Evolutionary conservation across 2,888 invertebrate genomes (phyloP).

Genomic region (Timandra comae): DNA sequence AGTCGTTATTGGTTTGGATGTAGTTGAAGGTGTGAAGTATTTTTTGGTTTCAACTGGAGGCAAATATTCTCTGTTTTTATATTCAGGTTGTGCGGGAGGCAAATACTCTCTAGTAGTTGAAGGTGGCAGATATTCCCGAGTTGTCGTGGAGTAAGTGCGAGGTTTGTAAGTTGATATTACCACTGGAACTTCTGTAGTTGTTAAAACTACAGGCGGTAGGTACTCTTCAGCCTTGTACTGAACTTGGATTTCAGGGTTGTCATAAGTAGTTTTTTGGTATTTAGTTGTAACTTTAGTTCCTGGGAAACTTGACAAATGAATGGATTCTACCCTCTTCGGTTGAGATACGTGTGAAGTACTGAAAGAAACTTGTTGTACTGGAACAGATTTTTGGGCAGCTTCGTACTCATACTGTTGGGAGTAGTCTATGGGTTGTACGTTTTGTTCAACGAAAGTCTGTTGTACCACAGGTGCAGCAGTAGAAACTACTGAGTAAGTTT

Average conservation of each 20-base stretch:
- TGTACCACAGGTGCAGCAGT: conserved; percentile 43
- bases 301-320: conserved; percentile 47
- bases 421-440: conserved; percentile 34
- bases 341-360: conserved; percentile 43
- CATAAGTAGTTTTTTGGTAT: conserved; percentile 47
- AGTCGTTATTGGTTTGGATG: conserved; percentile 38
- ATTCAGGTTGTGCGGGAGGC: conserved; percentile 24
- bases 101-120: conserved; percentile 10
- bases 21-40: conserved; percentile 37
- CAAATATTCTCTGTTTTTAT: conserved; percentile 32
- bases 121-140: conserved; percentile 36
- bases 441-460: conserved; percentile 38
- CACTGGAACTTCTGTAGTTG: conserved; percentile 34
- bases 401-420: conserved; percentile 35
- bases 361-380: conserved; percentile 35
- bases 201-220: conserved; percentile 52
- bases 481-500: conserved; percentile 40
- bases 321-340: conserved; percentile 47
- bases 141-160: conserved; percentile 42
- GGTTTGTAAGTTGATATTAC: conserved; percentile 48
- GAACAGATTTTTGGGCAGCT: conserved; percentile 25
- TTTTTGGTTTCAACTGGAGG: conserved; percentile 21
- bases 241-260: conserved; percentile 59
- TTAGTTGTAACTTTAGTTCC: conserved; percentile 37
- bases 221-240: conserved; percentile 62